Evolutionary conservation across 2,888 invertebrate species (phyloP).

Genomic region (Tupiocoris notatus): DNA sequence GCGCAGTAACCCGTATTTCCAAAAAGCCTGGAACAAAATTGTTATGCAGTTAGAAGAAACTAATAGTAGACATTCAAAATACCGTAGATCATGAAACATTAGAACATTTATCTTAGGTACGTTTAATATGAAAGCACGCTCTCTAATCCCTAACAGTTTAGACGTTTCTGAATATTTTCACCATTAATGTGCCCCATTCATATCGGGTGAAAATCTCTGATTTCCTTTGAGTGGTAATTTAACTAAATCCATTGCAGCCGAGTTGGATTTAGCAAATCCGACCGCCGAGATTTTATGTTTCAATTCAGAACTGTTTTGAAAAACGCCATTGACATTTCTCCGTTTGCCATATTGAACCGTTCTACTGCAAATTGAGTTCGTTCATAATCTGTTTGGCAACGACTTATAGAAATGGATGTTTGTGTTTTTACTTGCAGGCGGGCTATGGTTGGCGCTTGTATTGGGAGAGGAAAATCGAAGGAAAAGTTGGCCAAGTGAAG

Average conservation of each 20-base stretch:
- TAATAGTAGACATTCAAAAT: no score
- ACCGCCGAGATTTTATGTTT: neutral
- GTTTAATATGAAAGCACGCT: no score
- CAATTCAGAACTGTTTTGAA: neutral
- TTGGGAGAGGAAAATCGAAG: conserved; percentile 6
- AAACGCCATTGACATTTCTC: no score
- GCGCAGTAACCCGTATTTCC: conserved; percentile 96
- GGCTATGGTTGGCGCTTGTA: conserved; percentile 1
- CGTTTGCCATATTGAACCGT: no score
- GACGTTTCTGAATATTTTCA: no score
- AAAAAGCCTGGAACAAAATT: conserved; percentile 88
- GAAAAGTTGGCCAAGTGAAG: conserved; percentile 5
- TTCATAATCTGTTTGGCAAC: neutral
- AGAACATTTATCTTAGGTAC: no score
- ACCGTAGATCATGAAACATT: no score
- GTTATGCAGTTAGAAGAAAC: no score
- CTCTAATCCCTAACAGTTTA: no score
- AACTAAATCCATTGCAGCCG: neutral
- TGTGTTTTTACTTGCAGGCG: neutral
- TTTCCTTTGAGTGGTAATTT: neutral
- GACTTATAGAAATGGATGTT: neutral
- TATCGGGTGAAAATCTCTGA: neutral
- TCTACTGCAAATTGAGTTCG: neutral
- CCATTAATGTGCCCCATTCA: no score
- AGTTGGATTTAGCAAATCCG: no score